Evolutionary conservation across 2,113 vertebrate genomes (phyloP), one percentile per base, ranked within the genome.

Genomic region (Chionis minor): DNA sequence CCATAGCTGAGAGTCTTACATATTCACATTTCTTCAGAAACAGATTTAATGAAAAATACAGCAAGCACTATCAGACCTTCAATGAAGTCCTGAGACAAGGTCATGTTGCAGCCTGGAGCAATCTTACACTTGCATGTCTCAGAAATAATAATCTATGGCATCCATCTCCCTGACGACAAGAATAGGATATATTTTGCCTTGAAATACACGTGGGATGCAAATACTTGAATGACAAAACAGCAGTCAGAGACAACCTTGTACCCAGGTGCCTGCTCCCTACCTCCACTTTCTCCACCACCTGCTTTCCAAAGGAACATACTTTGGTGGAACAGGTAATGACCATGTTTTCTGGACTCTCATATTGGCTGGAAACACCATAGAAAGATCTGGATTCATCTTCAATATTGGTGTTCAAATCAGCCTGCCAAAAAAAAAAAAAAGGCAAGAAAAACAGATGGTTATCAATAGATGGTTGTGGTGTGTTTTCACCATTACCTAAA

Each of bases 201-300:
- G 70, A 88, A 66, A 49, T 61, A 54, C 10, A 55, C 0, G 4
- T n/a, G 85, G 35, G 30, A 81, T 87, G 23, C 44, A 89, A 96
- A 52, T 40, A 67, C 27, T 67, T 56, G 33, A 81, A 84, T n/a
- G 33, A 85, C 22, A 62, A 38, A 93, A 66, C 7, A 49, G 52
- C 44, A 90, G 28, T 38, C 27, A 90, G 75, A 82, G 38, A 63
- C 61, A 72, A 55, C 14, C 24, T 69, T 77, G 49, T 15, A 72
- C 24, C 4, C 23, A 42, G 21, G 14, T n/a, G 10, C 23, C 22
- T 67, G 9, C 59, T 83, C 59, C 96, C 97, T 98, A 99, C 99
- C 99, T 99, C 99, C 33, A 99, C 99, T 98, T 99, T 99, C 96
- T 99, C 99, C 85, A 99, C 99, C 98, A 99, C 99, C 97, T 99